These are phyloP conservation scores for Drosophila colorata DNA, from an alignment of 2,888 invertebrate species.

Conservation along the genomic window DNA sequence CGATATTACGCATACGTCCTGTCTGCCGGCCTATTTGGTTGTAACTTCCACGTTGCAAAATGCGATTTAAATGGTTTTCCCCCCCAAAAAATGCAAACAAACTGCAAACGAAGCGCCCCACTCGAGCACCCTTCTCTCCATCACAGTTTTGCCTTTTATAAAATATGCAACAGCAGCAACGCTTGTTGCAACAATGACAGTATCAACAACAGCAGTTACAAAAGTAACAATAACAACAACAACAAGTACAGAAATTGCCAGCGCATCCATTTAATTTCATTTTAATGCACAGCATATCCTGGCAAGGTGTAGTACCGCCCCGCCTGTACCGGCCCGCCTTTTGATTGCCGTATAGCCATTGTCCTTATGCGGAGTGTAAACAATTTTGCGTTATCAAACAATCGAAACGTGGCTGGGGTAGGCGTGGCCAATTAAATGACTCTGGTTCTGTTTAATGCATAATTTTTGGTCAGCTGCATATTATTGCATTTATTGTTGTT, in stretches of 20 bases:
- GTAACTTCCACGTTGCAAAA: conserved; percentile 39
- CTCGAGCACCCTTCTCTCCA: neutral
- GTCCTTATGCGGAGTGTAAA: conserved; percentile 60
- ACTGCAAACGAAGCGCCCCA: conserved; percentile 31
- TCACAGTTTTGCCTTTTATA: conserved; percentile 41
- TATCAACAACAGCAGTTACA: conserved; percentile 35
- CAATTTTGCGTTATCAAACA: conserved; percentile 65
- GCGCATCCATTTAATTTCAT: conserved; percentile 76
- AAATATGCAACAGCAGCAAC: conserved; percentile 69
- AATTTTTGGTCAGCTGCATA: conserved; percentile 57
- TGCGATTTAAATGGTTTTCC: conserved; percentile 55
- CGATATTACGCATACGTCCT: conserved; percentile 50
- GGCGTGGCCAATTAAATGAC: conserved; percentile 66
- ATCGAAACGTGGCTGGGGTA: conserved; percentile 40
- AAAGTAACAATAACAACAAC: conserved; percentile 40
- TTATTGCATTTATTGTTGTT: conserved; percentile 51
- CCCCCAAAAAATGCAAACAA: conserved; percentile 30
- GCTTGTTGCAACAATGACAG: conserved; percentile 43
- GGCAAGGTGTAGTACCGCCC: conserved; percentile 46
- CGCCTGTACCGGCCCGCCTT: too few relatives aligned
- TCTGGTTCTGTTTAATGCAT: conserved; percentile 59
- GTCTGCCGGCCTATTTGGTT: conserved; percentile 42
- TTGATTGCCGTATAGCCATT: conserved; percentile 22
- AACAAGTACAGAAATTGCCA: conserved; percentile 39
- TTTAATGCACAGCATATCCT: conserved; percentile 70